These are phyloP conservation scores for Patella caerulea DNA, from an alignment of 2,888 invertebrate species.

Conservation along the genomic window DNA sequence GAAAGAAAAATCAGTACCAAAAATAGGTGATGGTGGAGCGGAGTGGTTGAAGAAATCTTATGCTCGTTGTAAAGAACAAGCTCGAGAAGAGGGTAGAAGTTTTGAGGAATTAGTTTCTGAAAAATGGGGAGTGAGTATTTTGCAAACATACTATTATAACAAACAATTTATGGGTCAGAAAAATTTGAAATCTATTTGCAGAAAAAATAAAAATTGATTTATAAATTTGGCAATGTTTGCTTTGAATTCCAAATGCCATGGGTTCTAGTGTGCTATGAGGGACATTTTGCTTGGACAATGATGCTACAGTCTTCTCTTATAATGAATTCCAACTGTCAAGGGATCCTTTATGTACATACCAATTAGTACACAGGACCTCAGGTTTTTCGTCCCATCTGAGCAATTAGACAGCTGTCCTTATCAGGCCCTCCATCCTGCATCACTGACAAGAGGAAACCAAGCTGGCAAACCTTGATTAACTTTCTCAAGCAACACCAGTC, in stretches of 20 bases:
- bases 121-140: conserved; percentile 74
- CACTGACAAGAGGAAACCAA: too few relatives aligned
- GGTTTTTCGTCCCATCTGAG: too few relatives aligned
- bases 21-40: conserved; percentile 74
- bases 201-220: not conserved
- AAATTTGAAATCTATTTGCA: not conserved
- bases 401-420: too few relatives aligned
- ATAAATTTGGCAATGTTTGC: not conserved
- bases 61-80: conserved; percentile 75
- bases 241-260: conserved; percentile 45
- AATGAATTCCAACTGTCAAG: too few relatives aligned
- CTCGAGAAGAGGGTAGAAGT: conserved; percentile 73
- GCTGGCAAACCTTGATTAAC: too few relatives aligned
- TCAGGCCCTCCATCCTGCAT: too few relatives aligned
- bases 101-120: conserved; percentile 76
- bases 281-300: too few relatives aligned
- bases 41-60: conserved; percentile 76
- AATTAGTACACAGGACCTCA: too few relatives aligned
- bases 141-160: not conserved
- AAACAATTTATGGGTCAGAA: not conserved
- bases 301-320: too few relatives aligned
- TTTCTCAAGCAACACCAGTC: too few relatives aligned
- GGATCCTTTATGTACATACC: too few relatives aligned
- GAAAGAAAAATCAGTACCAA: conserved; percentile 29
- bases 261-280: conserved; percentile 65